Conservation (phyloP, 2,888 invertebrate genomes). For the Laothoe populi region DNA sequence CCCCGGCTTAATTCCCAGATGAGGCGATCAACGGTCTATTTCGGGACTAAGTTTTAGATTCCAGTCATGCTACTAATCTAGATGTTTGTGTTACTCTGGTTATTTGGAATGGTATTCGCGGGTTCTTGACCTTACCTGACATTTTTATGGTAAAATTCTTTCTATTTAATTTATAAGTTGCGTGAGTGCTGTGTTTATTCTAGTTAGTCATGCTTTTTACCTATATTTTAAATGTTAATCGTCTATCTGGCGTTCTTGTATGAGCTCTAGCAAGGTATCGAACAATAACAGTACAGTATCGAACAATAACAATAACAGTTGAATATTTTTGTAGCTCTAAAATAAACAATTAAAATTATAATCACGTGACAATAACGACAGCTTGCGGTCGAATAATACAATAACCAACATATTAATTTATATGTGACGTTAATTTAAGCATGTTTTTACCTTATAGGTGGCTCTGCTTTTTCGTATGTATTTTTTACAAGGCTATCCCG, state of each 20-base stretch:
- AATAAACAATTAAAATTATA: too few species aligned
- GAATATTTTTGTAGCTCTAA: too few species aligned
- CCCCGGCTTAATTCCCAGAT: slow-evolving; percentile 27
- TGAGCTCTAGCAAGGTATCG: not conserved
- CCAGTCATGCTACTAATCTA: slow-evolving; percentile 25
- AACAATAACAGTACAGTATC: too few species aligned
- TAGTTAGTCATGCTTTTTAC: slow-evolving; percentile 7
- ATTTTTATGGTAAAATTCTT: slow-evolving; percentile 2
- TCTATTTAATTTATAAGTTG: slow-evolving; percentile 2
- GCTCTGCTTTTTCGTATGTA: too few species aligned
- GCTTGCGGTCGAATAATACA: too few species aligned
- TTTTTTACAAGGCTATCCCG: too few species aligned
- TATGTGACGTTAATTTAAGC: too few species aligned
- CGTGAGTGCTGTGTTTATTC: not conserved
- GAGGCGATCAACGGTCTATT: slow-evolving; percentile 26
- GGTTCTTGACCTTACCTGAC: slow-evolving; percentile 20
- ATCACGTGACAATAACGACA: too few species aligned
- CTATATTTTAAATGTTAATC: not conserved
- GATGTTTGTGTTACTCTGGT: slow-evolving; percentile 19
- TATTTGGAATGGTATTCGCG: slow-evolving; percentile 3
- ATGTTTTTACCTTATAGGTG: too few species aligned
- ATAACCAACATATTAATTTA: too few species aligned
- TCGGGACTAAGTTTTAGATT: slow-evolving; percentile 26
- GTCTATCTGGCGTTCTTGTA: not conserved
- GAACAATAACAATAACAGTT: too few species aligned